These are phyloP conservation scores for Halisarca cf. caerulea DNA, from an alignment of 37 sponge, comb jelly and placozoan genomes.

Conservation along the genomic window DNA sequence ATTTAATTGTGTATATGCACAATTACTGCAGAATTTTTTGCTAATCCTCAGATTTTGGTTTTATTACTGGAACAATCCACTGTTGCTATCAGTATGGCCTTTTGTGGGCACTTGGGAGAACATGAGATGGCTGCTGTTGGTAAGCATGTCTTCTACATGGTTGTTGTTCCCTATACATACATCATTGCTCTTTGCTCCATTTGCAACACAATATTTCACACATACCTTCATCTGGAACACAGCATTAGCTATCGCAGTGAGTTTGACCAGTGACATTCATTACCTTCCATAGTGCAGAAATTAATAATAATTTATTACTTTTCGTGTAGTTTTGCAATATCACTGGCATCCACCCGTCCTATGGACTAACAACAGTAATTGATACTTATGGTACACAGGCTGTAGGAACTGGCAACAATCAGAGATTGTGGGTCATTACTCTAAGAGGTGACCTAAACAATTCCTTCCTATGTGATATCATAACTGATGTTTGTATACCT, in stretches of 20 bases:
- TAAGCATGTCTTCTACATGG: neutral
- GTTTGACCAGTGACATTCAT: neutral
- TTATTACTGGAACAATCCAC: neutral
- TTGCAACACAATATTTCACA: too few relatives aligned
- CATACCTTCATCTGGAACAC: too few relatives aligned
- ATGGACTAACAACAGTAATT: neutral
- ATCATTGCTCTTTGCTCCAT: too few relatives aligned
- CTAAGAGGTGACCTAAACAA: too few relatives aligned
- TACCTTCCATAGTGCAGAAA: neutral
- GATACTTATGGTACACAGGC: neutral
- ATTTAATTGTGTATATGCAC: too few relatives aligned
- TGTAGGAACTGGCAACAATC: neutral
- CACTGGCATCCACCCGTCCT: neutral
- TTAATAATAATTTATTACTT: neutral
- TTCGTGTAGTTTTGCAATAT: conserved; percentile 8
- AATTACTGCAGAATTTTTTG: neutral
- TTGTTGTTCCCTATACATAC: too few relatives aligned
- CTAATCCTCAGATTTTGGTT: neutral
- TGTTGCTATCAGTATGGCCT: neutral
- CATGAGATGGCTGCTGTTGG: neutral
- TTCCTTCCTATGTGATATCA: too few relatives aligned
- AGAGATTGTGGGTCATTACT: neutral
- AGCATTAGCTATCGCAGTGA: neutral
- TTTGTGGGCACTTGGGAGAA: conserved; percentile 8
- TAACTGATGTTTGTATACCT: too few relatives aligned